Evolutionary conservation across 2,113 vertebrate species (phyloP), one percentile per base, ranked within the genome.

Genomic region (Phyllopteryx taeniolatus): DNA sequence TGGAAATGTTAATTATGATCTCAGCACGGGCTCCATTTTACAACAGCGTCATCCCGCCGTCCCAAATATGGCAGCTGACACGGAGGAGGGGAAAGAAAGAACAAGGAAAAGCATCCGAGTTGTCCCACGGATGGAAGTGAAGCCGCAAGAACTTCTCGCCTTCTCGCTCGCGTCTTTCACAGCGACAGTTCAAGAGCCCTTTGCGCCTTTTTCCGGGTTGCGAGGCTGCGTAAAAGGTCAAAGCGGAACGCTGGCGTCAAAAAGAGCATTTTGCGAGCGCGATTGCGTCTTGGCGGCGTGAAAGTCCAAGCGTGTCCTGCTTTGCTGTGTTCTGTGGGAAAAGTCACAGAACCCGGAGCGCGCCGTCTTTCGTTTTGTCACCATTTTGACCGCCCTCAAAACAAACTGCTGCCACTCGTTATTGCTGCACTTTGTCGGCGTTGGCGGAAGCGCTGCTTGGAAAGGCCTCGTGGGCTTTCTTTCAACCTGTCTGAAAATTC

Each of bases 1-100:
- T 93, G 90, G 89, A 91, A 93, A 92, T 91, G 91, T 89, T 92
- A 91, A 93, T 93, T 93, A 92, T 90, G 91, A 93, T 92, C 90
- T 86, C 86, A 86, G 83, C 87, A 83, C 89, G 79, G 89, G 89
- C 89, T 86, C 92, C 91, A 92, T 93, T 94, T 94, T 93, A 92
- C 91, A 91, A 79, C 86, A 80, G 84, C 89, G 89, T 87, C 91
- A 88, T 88, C 87, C 83, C 83, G 85, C 83, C 74, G 83, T 83
- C 88, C 87, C 88, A 88, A 90, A 90, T 87, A 88, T 89, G 89
- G 89, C 87, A 89, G 88, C 87, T 84, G 82, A 81, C 83, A 85
- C 83, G 35, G 31, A 35, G 43, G 47, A 19, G 15, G 46, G 0
- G 54, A 2, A 4, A 20, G 66, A 13, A 43, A 67, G 31, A 54